Percentiles rank a stretch among this genome's conserved stretches.
These are phyloP conservation scores for Pseudomugil tenellus DNA, from an alignment of 2,797 vertebrate genomes.

Conservation along the genomic window DNA sequence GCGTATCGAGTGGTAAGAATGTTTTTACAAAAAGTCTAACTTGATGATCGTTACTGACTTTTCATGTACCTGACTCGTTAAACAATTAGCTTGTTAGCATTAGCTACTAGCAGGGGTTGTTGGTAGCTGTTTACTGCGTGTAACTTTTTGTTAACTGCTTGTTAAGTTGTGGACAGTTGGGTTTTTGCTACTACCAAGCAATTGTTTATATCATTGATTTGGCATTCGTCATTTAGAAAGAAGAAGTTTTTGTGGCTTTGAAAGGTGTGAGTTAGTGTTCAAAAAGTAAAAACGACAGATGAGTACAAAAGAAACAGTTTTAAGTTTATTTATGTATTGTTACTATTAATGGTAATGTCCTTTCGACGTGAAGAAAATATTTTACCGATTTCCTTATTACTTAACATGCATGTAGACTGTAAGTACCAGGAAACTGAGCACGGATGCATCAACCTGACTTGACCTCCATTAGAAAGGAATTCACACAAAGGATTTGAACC, in stretches of 20 bases:
- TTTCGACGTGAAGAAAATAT: background rate
- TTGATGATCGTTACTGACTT: background rate
- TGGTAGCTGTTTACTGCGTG: too few relatives aligned
- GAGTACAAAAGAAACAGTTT: background rate
- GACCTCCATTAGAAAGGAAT: too few relatives aligned
- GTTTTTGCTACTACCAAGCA: background rate
- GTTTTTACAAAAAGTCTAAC: background rate
- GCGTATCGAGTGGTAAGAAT: constrained; percentile 60
- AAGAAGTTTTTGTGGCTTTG: too few relatives aligned
- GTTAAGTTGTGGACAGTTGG: background rate
- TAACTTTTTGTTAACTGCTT: rapidly evolving
- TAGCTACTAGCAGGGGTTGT: constrained; percentile 10
- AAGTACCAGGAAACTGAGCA: background rate
- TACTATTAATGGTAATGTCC: background rate
- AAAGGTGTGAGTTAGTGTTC: too few relatives aligned
- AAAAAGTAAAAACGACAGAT: too few relatives aligned
- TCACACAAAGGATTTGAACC: too few relatives aligned
- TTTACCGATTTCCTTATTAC: background rate
- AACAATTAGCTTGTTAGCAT: constrained; percentile 4
- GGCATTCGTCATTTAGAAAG: background rate
- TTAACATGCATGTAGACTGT: background rate
- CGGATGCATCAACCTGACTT: background rate
- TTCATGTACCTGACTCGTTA: constrained; percentile 4
- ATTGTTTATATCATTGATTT: background rate
- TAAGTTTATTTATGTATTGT: background rate